Base-by-base conservation (phyloP, 2,888 invertebrate species). In the Brachyptera risi region DNA sequence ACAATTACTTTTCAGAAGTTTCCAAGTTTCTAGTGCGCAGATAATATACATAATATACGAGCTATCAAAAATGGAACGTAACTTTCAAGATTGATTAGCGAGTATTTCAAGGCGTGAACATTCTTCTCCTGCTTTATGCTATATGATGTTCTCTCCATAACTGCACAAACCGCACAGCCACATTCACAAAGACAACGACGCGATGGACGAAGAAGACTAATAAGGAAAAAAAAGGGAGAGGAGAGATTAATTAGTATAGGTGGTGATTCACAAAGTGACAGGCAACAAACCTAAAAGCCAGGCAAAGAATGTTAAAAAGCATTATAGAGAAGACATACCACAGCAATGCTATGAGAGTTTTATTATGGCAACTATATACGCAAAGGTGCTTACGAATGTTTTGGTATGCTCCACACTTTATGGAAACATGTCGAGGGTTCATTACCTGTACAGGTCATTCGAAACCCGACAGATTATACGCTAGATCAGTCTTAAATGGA, bases 141-240 rank as follows among this genome's bases (percentile, higher is more conserved):
- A 19, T 17, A 19, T 42, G 3, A 4, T 42, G 19, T 17, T 7
- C 42, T 42, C 11, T 42, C 42, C 17, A 17, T n/a, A n/a, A n/a
- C n/a, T n/a, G n/a, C n/a, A n/a, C n/a, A n/a, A n/a, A n/a, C n/a
- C n/a, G n/a, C n/a, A n/a, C n/a, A n/a, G n/a, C n/a, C 17, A 17
- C 50, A 24, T 26, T 51, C 31, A 51, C 50, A 26, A 15, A 13
- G 27, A 51, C 50, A 26, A 27, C 50, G 31, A 31, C 31, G 13
- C 50, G n/a, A 13, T 7, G 42, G 2, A 31, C 50, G 50, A 27
- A 27, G 87, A 74, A 87, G 87, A 85, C 86, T 82, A 80, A 74
- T 72, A 73, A 74, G 73, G 75, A 71, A 56, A 51, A 50, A 60
- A 58, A 42, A n/a, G n/a, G 26, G 42, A 61, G 44, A 40, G 61